Evolutionary conservation across 2,797 vertebrate genomes (phyloP).

Genomic region (Allobates femoralis): DNA sequence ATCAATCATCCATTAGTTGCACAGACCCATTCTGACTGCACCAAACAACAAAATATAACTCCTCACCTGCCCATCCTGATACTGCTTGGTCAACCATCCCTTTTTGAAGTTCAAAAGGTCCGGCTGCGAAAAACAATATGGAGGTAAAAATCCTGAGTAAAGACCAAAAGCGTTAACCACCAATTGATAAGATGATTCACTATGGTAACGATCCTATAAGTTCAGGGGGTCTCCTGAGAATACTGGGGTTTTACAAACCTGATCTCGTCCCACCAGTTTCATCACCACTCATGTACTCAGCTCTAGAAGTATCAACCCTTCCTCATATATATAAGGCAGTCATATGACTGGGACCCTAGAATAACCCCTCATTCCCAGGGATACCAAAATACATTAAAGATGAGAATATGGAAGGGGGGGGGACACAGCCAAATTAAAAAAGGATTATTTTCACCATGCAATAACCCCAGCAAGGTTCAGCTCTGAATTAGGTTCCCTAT

Average conservation of each 20-base stretch:
- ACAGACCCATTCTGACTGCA: neutral
- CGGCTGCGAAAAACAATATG: constrained; percentile 77
- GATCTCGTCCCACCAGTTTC: constrained; percentile 62
- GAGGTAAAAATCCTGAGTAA: neutral
- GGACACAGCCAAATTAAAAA: neutral
- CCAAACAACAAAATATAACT: neutral
- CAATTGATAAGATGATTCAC: neutral
- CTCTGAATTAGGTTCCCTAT: constrained; percentile 36
- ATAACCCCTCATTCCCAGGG: constrained; percentile 46
- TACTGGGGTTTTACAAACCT: constrained; percentile 30
- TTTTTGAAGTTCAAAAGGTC: constrained; percentile 99
- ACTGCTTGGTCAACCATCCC: constrained; percentile 99
- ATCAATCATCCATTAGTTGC: too few relatives aligned
- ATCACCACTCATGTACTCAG: constrained; percentile 28
- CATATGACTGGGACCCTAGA: constrained; percentile 65
- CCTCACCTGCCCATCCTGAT: constrained; percentile 92
- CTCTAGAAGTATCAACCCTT: constrained; percentile 46
- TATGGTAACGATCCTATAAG: neutral
- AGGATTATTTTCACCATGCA: neutral
- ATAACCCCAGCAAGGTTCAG: constrained; percentile 24
- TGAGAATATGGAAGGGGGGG: neutral
- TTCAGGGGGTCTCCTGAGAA: neutral
- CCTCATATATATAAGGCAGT: constrained; percentile 74
- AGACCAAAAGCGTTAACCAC: neutral
- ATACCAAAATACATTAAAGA: constrained; percentile 60